Evolutionary conservation across 2,888 invertebrate species (phyloP).

Genomic region (Macaria notata): DNA sequence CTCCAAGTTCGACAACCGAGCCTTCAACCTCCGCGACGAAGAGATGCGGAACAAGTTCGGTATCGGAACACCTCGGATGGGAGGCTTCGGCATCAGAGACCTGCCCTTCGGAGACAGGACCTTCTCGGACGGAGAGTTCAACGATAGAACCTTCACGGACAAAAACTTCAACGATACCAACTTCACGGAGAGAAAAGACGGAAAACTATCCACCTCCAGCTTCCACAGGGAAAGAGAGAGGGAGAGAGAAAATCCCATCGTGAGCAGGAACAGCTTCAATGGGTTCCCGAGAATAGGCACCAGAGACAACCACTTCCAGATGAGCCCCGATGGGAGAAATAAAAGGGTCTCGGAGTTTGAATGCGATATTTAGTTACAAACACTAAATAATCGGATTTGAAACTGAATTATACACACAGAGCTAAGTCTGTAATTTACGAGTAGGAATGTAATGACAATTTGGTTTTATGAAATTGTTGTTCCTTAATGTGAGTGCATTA

Average conservation of each 20-base stretch:
- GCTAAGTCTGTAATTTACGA: too few species aligned
- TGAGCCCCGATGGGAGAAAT: conserved; percentile 73
- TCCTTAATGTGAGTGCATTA: too few species aligned
- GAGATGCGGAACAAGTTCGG: conserved; percentile 72
- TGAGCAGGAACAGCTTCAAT: conserved; percentile 77
- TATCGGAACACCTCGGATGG: conserved; percentile 73
- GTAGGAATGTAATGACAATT: too few species aligned
- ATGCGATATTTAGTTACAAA: conserved; percentile 76
- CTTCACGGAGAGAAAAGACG: conserved; percentile 65
- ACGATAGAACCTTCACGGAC: conserved; percentile 60
- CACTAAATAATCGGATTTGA: too few species aligned
- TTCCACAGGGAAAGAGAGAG: conserved; percentile 67
- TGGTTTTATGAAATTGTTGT: too few species aligned
- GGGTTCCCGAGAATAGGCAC: conserved; percentile 72
- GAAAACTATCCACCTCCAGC: conserved; percentile 74
- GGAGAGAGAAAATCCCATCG: conserved; percentile 71
- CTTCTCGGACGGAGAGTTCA: conserved; percentile 64
- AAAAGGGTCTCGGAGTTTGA: conserved; percentile 85
- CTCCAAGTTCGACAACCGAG: conserved; percentile 68
- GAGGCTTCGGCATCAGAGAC: conserved; percentile 77
- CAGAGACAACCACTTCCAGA: conserved; percentile 69
- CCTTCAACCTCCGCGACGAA: conserved; percentile 71
- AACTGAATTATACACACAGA: too few species aligned
- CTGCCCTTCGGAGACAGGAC: conserved; percentile 69
- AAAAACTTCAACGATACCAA: conserved; percentile 62